Base-by-base conservation (phyloP, 1,140 invertebrate species). In the Drosophila erecta region DNA sequence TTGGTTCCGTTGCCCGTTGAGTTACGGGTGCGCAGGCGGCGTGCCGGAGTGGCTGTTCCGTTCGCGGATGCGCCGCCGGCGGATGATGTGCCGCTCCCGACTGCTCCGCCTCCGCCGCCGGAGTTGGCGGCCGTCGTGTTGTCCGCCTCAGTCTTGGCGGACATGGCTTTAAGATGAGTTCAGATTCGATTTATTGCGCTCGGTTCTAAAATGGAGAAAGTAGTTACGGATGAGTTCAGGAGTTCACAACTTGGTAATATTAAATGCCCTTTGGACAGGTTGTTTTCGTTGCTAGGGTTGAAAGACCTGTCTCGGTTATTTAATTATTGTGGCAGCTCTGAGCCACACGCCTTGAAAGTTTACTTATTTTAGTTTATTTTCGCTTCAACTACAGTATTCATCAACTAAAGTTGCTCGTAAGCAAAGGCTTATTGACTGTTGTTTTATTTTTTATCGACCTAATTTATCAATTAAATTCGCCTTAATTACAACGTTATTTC, bases 1-100 rank as follows among this genome's bases (percentile, higher is more conserved):
- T 78, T 76, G 17, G 81, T 77, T 10, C 76, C 76, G 51, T 78
- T 72, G 14, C 83, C 78, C 0, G 90, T 91, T 4, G 90, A 91
- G 47, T 90, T 90, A n/a, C 90, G 75, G 30, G 90, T 91, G 55
- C 90, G 86, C 15, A 91, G 57, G n/a, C 90, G 90, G 44, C 90
- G 78, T 7, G 90, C 90, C 33, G 90, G 85, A 11, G 90, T 91
- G 27, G 71, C 58, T 33, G 70, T 81, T 38, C 83, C 90, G 51
- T 84, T 87, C 5, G 77, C 58, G 22, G 64, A 61, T 11, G 40
- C 35, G 12, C 46, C 49, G 33, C 70, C 65, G 20, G 15, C 46
- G 17, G 69, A 61, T 22, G 57, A 58, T 15, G 67, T 65, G n/a
- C 47, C 70, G n/a, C 15, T 47, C n/a, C 17, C 67, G 51, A 57